Base-by-base conservation (phyloP, 2,797 vertebrate species). In the Thamnophis elegans region DNA sequence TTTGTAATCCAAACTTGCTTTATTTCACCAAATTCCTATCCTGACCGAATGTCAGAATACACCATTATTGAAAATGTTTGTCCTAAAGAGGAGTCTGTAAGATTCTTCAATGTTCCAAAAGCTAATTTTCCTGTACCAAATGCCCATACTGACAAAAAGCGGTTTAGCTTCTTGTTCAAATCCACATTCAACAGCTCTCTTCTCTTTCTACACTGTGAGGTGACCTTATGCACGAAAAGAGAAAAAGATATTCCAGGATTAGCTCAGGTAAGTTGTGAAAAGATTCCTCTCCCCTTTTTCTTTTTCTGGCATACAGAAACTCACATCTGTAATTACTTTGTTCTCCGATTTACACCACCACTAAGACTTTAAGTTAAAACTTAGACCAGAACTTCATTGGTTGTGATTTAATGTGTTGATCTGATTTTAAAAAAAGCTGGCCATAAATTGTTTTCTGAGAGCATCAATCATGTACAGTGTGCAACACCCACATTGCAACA, bases 11-110 rank as follows among this genome's bases (percentile, higher is more conserved):
- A 98, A 92, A 98, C 98, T 0, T 99, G 99, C 97, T 98, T 98
- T 95, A 98, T 99, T 95, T 99, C 99, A 87, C 96, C 98, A 0
- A 94, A 98, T 96, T 98, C 98, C n/a, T 98, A 98, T 96, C 97
- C 98, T 87, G 97, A 95, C 53, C 94, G 95, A 58, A 25, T 92
- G 94, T 98, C 98, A 1, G 97, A 98, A 78, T 99, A 99, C 93
- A 97, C 97, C 8, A 98, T 99, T 95, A 99, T 99, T 90, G 98
- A 99, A 97, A 99, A 99, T n/a, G 98, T 99, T 95, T 99, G 99
- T 96, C 98, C 99, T 10, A 98, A 96, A 26, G 99, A 99, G 32
- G 98, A 98, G 94, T 98, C 99, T 4, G 96, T 99, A 92, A 97
- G 90, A 65, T 98, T 98, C 97, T 98, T 98, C 94, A 97, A 90